A percentile compares a stretch with the other conserved stretches of the same genome.
Conservation (phyloP, 2,113 vertebrate genomes). For the Hoplias malabaricus region DNA sequence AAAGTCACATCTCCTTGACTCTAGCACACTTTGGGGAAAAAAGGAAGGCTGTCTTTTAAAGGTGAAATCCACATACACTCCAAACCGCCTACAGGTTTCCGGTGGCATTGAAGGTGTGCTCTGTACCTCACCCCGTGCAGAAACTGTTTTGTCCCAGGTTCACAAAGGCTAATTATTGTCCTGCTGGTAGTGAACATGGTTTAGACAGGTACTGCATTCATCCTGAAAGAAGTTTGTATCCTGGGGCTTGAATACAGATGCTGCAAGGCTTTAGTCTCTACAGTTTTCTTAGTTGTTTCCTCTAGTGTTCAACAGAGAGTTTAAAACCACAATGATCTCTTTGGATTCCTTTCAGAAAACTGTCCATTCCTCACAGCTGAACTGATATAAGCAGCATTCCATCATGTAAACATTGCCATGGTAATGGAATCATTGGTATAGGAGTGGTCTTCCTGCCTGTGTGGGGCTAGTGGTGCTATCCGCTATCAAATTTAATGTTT, state of each 20-base stretch:
- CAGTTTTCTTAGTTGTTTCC: background rate
- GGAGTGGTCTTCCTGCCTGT: background rate
- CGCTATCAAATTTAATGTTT: background rate
- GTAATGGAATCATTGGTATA: background rate
- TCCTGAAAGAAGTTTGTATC: conserved; percentile 33
- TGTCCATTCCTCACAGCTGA: too few species aligned
- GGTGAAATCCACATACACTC: conserved; percentile 1
- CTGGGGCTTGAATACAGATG: background rate
- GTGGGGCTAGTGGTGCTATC: background rate
- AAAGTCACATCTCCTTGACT: conserved; percentile 1
- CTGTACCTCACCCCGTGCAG: background rate
- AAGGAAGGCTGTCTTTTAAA: conserved; percentile 12
- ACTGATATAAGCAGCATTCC: background rate
- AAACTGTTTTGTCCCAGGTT: background rate
- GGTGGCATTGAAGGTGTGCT: background rate
- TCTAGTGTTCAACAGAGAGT: background rate
- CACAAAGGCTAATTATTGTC: conserved; percentile 51
- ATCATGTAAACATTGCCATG: background rate
- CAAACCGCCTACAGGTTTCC: background rate
- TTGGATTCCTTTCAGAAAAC: too few species aligned
- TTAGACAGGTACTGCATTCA: conserved; percentile 27
- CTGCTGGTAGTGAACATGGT: conserved; percentile 12
- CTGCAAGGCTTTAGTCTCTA: background rate
- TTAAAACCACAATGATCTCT: too few species aligned
- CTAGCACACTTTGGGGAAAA: background rate